Evolutionary conservation across 2,113 vertebrate species (phyloP), one percentile per base, ranked within the genome.

Genomic region (Neotoma lepida): DNA sequence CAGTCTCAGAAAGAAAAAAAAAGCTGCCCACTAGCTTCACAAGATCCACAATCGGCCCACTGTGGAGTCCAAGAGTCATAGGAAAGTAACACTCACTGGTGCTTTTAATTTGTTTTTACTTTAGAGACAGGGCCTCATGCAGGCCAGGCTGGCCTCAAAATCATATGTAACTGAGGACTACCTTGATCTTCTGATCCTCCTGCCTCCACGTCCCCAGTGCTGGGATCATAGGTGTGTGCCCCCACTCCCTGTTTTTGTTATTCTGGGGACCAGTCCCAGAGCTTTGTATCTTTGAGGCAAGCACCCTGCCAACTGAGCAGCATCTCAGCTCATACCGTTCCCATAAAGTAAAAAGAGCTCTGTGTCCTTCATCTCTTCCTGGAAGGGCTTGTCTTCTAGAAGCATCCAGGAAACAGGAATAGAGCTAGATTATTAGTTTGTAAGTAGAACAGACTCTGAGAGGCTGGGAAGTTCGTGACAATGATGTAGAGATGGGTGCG

Each of bases 351-450:
- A 39, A 28, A 66, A 78, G 66, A 71, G 26, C 26, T 56, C 44
- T 9, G 35, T 28, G 39, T 22, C 44, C 26, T 90, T 64, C 30
- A 33, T 58, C 51, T 85, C 90, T 93, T 33, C 35, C n/a, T 39
- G 54, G 64, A 93, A 54, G 46, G 86, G n/a, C 76, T 41, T 33
- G 91, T 73, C 71, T 88, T 61, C 85, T 39, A 86, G 56, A 76
- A 30, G 51, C 73, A 68, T 30, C 70, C 46, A 28, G 15, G 64
- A 80, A 80, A 58, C 10, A 51, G 41, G 63, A 35, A 73, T 2
- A n/a, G 61, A 44, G 4, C 56, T 22, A 39, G 68, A 33, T 78
- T 49, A 49, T 46, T 85, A 9, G 22, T 51, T 56, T 77, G 22
- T 56, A 86, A 85, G 74, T 44, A 70, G 0, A 2, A 68, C 68